Conservation (phyloP, 2,797 vertebrate species). For the Taenioides sp. region DNA sequence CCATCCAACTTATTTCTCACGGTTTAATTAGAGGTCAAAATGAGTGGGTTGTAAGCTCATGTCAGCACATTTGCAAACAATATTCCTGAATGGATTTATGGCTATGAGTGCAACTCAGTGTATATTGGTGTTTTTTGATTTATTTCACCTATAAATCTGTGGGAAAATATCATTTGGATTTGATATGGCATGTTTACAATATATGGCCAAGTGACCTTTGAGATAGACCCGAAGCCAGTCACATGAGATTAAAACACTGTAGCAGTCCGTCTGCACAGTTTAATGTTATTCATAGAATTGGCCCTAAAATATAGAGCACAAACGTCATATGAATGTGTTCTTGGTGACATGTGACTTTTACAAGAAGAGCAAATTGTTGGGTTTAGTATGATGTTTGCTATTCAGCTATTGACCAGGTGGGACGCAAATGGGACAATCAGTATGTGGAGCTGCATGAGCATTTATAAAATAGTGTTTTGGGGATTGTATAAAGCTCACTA, state of each 20-base stretch:
- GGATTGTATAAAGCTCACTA: neutral
- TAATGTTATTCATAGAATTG: slow-evolving; percentile 26
- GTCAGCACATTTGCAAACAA: slow-evolving; percentile 42
- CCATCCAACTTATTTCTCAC: slow-evolving; percentile 54
- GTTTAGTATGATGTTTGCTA: slow-evolving; percentile 33
- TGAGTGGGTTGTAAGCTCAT: slow-evolving; percentile 49
- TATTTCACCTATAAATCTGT: neutral
- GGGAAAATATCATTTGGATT: slow-evolving; percentile 27
- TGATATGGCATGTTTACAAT: slow-evolving; percentile 53
- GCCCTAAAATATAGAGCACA: slow-evolving; percentile 11
- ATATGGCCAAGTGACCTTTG: slow-evolving; percentile 57
- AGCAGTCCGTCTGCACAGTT: slow-evolving; percentile 20
- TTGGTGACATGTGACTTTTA: slow-evolving; percentile 31
- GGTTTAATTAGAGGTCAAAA: slow-evolving; percentile 70
- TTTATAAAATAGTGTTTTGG: neutral
- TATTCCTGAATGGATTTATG: slow-evolving; percentile 44
- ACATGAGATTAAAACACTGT: slow-evolving; percentile 43
- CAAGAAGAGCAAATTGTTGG: slow-evolving; percentile 20
- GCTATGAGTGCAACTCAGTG: slow-evolving; percentile 17
- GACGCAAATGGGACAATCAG: slow-evolving; percentile 12
- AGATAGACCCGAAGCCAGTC: slow-evolving; percentile 46
- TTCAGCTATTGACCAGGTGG: slow-evolving; percentile 49
- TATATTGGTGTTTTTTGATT: neutral
- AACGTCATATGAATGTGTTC: slow-evolving; percentile 10
- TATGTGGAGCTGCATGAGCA: neutral